These are phyloP conservation scores for Asbolus verrucosus DNA, from an alignment of 1,140 invertebrate genomes.

Conservation along the genomic window DNA sequence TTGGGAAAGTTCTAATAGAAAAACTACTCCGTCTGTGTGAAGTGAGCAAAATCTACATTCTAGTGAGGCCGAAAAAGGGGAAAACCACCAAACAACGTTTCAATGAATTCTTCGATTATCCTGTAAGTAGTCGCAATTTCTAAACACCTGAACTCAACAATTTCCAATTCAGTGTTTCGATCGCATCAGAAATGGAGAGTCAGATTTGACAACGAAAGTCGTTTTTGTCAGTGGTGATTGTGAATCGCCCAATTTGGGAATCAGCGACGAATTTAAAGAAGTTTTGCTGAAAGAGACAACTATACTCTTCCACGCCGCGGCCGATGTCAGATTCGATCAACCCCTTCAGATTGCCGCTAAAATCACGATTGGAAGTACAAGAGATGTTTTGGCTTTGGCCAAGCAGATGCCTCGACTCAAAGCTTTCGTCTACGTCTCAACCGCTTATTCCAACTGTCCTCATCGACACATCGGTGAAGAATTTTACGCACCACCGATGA, in stretches of 20 bases:
- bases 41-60: conserved; percentile 75
- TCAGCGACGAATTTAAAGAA: conserved; percentile 70
- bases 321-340: conserved; percentile 79
- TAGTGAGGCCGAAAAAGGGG: conserved; percentile 80
- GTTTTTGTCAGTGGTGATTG: conserved; percentile 74
- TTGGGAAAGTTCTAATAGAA: conserved; percentile 88
- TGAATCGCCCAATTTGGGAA: conserved; percentile 71
- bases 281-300: conserved; percentile 71
- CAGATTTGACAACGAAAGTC: conserved; percentile 75
- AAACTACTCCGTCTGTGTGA: conserved; percentile 85
- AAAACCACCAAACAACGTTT: conserved; percentile 70
- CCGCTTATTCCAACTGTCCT: conserved; percentile 74
- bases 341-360: conserved; percentile 73
- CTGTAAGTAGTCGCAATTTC: conserved; percentile 64
- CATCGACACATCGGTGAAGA: conserved; percentile 62
- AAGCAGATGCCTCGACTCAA: conserved; percentile 76
- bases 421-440: conserved; percentile 68
- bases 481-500: conserved; percentile 66
- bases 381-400: conserved; percentile 73
- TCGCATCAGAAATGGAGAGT: conserved; percentile 57
- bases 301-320: conserved; percentile 72
- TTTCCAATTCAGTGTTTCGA: conserved; percentile 37
- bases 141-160: no score
- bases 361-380: conserved; percentile 77
- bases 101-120: conserved; percentile 69